A percentile compares a stretch with the other conserved stretches of the same genome.
phyloP scores from a whole-genome alignment of 2,888 invertebrate species.

The Lasioglossum oenotherae region DNA sequence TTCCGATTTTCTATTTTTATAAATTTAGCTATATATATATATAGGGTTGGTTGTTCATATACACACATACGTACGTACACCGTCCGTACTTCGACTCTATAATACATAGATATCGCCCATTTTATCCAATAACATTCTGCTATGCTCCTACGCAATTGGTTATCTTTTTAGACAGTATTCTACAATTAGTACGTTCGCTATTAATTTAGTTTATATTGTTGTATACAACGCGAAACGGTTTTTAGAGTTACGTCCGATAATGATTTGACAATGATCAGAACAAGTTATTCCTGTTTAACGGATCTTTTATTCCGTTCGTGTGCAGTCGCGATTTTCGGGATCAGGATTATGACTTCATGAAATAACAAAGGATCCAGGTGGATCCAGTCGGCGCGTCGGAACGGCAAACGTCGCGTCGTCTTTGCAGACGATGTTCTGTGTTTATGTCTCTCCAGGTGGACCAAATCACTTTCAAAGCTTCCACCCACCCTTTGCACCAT shows the following conservation, averaged over 20 bases:
- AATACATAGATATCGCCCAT: neutral
- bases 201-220: neutral
- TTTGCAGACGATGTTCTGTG: slow-evolving; percentile 72
- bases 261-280: neutral
- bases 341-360: slow-evolving; percentile 52
- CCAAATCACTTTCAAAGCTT: slow-evolving; percentile 74
- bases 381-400: slow-evolving; percentile 76
- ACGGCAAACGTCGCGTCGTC: slow-evolving; percentile 72
- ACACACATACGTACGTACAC: no score
- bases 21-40: no score
- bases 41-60: no score
- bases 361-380: slow-evolving; percentile 75
- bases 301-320: neutral
- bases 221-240: neutral
- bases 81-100: no score
- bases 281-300: neutral
- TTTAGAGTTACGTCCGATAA: neutral
- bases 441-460: slow-evolving; percentile 80
- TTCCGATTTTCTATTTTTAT: no score
- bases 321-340: slow-evolving; percentile 43
- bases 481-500: slow-evolving; percentile 67
- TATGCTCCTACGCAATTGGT: no score
- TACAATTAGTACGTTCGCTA: neutral
- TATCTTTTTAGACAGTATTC: neutral
- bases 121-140: neutral